These are phyloP conservation scores for Catocala fraxini DNA, from an alignment of 2,888 invertebrate genomes.

Conservation along the genomic window DNA sequence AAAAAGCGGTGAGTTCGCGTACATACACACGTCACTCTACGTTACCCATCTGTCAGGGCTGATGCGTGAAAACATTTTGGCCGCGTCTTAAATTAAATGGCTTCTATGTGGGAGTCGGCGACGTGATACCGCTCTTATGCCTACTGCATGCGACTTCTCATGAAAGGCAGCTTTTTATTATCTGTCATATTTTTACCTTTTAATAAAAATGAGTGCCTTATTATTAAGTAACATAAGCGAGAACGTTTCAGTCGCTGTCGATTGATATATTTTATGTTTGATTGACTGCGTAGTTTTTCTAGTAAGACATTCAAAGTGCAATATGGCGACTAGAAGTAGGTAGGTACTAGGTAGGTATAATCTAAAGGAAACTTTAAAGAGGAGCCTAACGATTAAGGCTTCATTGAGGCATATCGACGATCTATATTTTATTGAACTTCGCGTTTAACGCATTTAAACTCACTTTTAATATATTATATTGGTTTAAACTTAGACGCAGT, in stretches of 20 bases:
- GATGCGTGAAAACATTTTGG: constrained; percentile 52
- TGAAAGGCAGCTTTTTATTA: constrained; percentile 22
- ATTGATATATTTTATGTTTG: constrained; percentile 1
- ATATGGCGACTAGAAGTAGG: no score
- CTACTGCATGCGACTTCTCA: constrained; percentile 24
- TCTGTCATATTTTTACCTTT: no score
- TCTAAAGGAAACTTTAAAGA: no score
- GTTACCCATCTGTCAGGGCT: constrained; percentile 55
- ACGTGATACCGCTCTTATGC: constrained; percentile 35
- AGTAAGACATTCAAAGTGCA: no score
- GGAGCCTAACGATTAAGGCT: no score
- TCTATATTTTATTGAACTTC: no score
- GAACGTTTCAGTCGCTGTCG: no score
- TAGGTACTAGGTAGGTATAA: no score
- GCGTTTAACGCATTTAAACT: no score
- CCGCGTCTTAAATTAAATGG: constrained; percentile 50
- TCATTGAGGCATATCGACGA: no score
- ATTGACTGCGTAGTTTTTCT: neutral
- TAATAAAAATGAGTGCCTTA: neutral
- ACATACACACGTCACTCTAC: constrained; percentile 45
- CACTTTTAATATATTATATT: no score
- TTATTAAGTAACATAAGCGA: neutral
- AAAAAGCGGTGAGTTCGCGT: constrained; percentile 42
- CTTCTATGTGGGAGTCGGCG: constrained; percentile 51
- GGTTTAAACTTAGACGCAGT: no score